A percentile compares a stretch with the other conserved stretches of the same genome.
These are phyloP conservation scores for Laspeyria flexula DNA, from an alignment of 2,888 invertebrate species.

Conservation along the genomic window DNA sequence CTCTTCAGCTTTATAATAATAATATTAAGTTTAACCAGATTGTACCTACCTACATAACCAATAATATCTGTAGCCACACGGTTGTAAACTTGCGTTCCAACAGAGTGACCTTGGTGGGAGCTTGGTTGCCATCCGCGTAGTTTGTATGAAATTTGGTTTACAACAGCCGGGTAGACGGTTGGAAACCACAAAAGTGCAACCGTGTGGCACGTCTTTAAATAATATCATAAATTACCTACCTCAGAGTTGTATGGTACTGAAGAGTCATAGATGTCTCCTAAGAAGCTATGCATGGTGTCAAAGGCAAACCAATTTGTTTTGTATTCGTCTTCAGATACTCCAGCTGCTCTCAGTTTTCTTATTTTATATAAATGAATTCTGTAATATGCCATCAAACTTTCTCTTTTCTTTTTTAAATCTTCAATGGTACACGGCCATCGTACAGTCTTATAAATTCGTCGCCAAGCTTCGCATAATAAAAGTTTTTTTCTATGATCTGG, in stretches of 20 bases:
- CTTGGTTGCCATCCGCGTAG: too few species aligned
- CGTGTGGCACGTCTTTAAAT: too few species aligned
- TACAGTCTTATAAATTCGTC: background rate
- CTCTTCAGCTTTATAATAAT: too few species aligned
- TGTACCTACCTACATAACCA: too few species aligned
- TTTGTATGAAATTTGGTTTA: too few species aligned
- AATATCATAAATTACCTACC: too few species aligned
- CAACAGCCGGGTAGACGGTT: too few species aligned
- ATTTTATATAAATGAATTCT: slow-evolving; percentile 5
- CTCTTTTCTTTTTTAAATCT: slow-evolving; percentile 4
- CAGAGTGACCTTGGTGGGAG: too few species aligned
- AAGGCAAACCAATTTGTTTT: slow-evolving; percentile 2
- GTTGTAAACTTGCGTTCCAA: too few species aligned
- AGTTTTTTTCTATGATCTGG: slow-evolving; percentile 2
- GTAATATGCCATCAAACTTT: slow-evolving; percentile 6
- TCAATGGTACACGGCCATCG: background rate
- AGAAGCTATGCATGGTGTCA: slow-evolving; percentile 5
- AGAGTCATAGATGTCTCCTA: background rate
- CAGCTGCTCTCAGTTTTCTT: background rate
- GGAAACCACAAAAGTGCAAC: too few species aligned
- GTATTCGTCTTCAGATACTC: background rate
- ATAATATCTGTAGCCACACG: too few species aligned
- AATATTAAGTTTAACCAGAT: too few species aligned
- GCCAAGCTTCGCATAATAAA: background rate
- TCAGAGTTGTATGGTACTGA: background rate